These are phyloP conservation scores for Chrysomela aeneicollis DNA, from an alignment of 2,888 invertebrate species.

Conservation along the genomic window DNA sequence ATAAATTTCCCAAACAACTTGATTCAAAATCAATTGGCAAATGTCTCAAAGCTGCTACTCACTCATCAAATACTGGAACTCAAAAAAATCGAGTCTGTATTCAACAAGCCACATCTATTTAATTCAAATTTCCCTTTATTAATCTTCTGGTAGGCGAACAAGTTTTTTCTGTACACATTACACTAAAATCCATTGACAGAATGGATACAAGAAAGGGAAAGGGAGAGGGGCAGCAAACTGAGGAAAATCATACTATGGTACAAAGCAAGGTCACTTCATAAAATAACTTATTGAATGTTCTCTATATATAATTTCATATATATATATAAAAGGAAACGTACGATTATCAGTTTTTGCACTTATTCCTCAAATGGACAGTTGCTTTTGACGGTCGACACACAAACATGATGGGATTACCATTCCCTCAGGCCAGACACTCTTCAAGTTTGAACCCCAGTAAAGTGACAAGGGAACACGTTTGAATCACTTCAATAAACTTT, in stretches of 20 bases:
- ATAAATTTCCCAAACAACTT: slow-evolving; percentile 30
- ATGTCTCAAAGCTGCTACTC: slow-evolving; percentile 48
- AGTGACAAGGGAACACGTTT: background rate
- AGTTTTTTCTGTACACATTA: slow-evolving; percentile 53
- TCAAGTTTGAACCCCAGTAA: background rate
- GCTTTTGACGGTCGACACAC: slow-evolving; percentile 27
- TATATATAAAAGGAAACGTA: slow-evolving; percentile 58
- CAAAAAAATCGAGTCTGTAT: slow-evolving; percentile 28
- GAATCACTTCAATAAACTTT: background rate
- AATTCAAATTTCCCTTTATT: slow-evolving; percentile 25
- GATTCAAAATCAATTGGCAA: slow-evolving; percentile 44
- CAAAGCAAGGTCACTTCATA: slow-evolving; percentile 71
- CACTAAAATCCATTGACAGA: slow-evolving; percentile 46
- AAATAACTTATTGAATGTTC: slow-evolving; percentile 67
- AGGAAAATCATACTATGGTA: slow-evolving; percentile 63
- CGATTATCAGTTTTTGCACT: slow-evolving; percentile 54
- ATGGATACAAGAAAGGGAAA: slow-evolving; percentile 28
- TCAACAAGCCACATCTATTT: slow-evolving; percentile 34
- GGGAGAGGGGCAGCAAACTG: slow-evolving; percentile 40
- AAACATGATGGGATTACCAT: slow-evolving; percentile 1
- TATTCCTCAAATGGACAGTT: slow-evolving; percentile 50
- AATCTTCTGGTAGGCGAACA: slow-evolving; percentile 43
- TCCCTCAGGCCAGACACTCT: slow-evolving; percentile 7
- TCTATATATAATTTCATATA: slow-evolving; percentile 54
- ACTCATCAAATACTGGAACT: slow-evolving; percentile 44